phyloP scores from a whole-genome alignment of 2,888 invertebrate species.

The Abscondita cerata region DNA sequence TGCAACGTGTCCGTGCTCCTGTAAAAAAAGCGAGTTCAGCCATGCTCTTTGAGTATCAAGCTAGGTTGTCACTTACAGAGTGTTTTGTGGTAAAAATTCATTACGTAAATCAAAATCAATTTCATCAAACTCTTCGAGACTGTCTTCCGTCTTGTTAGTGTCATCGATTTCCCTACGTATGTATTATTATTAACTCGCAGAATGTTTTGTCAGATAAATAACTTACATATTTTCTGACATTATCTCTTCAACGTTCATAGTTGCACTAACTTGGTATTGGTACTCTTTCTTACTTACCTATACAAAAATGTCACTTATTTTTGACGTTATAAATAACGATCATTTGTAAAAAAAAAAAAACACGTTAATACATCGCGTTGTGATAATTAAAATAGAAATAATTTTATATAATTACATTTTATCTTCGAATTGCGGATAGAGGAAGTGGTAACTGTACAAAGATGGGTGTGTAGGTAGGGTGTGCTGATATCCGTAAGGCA shows the following conservation, averaged over 20 bases:
- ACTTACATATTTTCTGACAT: not conserved
- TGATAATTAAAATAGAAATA: slow-evolving; percentile 22
- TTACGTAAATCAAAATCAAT: slow-evolving; percentile 16
- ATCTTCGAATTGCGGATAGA: slow-evolving; percentile 40
- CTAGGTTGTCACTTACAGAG: slow-evolving; percentile 47
- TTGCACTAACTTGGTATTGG: not conserved
- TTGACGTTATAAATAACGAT: not conserved
- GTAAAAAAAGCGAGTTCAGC: slow-evolving; percentile 35
- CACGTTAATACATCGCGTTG: not conserved
- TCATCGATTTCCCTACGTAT: not conserved
- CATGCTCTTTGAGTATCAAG: slow-evolving; percentile 16
- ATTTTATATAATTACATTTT: slow-evolving; percentile 47
- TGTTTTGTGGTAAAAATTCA: slow-evolving; percentile 39
- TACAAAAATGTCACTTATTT: not conserved
- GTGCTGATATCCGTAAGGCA: slow-evolving; percentile 10
- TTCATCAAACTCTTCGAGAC: not conserved
- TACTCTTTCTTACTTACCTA: not conserved
- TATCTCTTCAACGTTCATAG: not conserved
- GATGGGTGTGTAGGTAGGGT: slow-evolving; percentile 19
- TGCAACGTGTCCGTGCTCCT: slow-evolving; percentile 39
- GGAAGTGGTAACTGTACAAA: slow-evolving; percentile 36
- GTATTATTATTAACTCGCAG: not conserved
- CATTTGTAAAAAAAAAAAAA: too few species aligned
- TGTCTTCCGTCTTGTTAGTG: not conserved
- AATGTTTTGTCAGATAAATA: not conserved